These are phyloP conservation scores for Morus bassanus DNA, from an alignment of 2,797 vertebrate species.

Conservation along the genomic window DNA sequence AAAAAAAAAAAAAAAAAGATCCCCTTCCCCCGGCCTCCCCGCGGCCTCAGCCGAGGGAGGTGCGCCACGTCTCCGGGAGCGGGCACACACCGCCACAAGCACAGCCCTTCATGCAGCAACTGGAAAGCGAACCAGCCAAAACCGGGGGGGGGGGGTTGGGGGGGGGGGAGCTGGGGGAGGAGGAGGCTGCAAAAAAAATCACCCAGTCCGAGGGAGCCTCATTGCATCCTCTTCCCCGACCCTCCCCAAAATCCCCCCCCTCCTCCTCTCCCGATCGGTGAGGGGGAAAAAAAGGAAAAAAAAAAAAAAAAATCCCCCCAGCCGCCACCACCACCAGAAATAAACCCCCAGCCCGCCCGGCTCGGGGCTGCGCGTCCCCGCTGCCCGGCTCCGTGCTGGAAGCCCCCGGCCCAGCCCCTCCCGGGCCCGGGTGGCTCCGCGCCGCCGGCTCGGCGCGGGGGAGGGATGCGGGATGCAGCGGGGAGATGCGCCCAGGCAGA, in stretches of 20 bases:
- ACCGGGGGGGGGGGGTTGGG: neutral
- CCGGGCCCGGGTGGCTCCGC: neutral
- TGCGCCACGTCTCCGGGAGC: conserved; percentile 8
- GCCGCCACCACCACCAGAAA: no score
- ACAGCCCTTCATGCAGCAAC: conserved; percentile 59
- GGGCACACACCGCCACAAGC: conserved; percentile 4
- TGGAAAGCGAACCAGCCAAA: conserved; percentile 14
- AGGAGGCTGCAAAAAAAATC: conserved; percentile 23
- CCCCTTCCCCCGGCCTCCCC: neutral
- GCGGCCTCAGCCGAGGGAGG: neutral
- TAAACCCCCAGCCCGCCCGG: no score
- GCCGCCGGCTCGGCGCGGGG: neutral
- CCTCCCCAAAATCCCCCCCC: neutral
- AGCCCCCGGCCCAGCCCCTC: conserved; percentile 16
- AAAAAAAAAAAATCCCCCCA: neutral
- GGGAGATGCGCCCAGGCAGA: neutral
- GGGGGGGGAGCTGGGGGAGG: neutral
- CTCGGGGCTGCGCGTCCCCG: neutral
- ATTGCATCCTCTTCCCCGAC: neutral
- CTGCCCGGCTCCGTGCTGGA: neutral
- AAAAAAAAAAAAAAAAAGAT: neutral
- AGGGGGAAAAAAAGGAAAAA: neutral
- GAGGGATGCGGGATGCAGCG: neutral
- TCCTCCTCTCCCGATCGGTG: neutral
- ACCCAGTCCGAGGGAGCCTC: conserved; percentile 12